Base-by-base conservation (phyloP, 2,797 vertebrate genomes). In the Falco peregrinus region DNA sequence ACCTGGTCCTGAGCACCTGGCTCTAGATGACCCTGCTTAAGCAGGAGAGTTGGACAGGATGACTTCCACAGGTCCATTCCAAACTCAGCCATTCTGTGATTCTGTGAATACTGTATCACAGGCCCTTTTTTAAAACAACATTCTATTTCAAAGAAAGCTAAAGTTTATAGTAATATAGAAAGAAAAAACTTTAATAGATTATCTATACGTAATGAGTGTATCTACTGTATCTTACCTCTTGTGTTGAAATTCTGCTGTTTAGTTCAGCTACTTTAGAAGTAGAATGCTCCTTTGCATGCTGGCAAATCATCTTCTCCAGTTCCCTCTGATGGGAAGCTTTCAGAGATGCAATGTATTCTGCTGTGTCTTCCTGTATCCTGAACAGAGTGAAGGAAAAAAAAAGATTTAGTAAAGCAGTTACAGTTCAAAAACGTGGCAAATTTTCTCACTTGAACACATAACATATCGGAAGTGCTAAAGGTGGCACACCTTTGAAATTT, bases 221-320 rank as follows among this genome's bases (percentile, higher is more conserved):
- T 51, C 16, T 64, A 43, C 35, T 59, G 22, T 48, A 33, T 60
- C 41, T 35, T 97, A 99, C 99, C 98, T 99, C 98, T 93, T 99
- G 99, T 54, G 98, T 87, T 93, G 97, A 98, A 90, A 99, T 92
- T 97, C 98, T 98, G 93, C 98, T 99, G 95, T 97, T 97, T 48
- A 99, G 97, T 81, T 99, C 98, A 63, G 99, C 98, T 56, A 99
- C 97, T 98, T 98, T 98, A 79, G 99, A 99, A 79, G 98, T 93
- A 13, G 99, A 99, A 97, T 99, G 98, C 54, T 99, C 98, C 59
- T 99, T 82, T 59, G 99, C 98, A 11, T 99, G 98, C 85, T 97
- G 88, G 79, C 98, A 98, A 53, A 98, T 94, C 69, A 99, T 97
- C 37, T 96, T 97, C 92, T 99, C 99, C 13, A 99, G 13, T 80